Evolutionary conservation across 1,140 invertebrate species (phyloP).

Genomic region (Aleiodes sp.): DNA sequence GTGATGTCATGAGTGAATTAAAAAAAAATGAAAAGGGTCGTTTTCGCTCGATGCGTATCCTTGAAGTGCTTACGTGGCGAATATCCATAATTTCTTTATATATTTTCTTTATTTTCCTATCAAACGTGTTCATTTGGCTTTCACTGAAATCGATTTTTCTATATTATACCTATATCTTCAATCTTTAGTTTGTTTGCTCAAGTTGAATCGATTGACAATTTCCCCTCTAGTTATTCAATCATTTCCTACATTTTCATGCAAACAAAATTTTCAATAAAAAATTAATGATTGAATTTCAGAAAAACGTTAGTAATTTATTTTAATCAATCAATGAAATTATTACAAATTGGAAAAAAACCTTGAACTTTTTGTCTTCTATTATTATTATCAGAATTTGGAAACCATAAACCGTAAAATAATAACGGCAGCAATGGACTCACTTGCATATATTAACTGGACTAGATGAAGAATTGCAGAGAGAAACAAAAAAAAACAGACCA

Average conservation of each 20-base stretch:
- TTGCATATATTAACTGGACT: too few species aligned
- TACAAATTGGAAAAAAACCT: not conserved
- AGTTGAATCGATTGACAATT: conserved; percentile 3
- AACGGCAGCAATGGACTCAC: not conserved
- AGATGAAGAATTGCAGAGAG: too few species aligned
- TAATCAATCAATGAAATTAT: too few species aligned
- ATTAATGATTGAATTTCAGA: not conserved
- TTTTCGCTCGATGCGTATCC: not conserved
- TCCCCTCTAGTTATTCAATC: not conserved
- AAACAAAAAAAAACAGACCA: not conserved
- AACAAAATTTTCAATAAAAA: too few species aligned
- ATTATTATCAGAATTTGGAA: not conserved
- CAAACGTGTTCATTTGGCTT: not conserved
- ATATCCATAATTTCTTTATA: not conserved
- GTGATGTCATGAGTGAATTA: not conserved
- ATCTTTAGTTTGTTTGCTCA: not conserved
- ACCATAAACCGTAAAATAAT: not conserved
- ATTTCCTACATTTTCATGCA: not conserved
- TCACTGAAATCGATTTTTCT: conserved; percentile 8
- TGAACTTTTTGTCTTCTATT: not conserved
- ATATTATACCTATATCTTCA: not conserved
- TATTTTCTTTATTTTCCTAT: not conserved
- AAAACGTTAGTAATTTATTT: too few species aligned
- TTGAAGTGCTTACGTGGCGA: conserved; percentile 2
- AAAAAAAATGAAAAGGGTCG: not conserved